These are phyloP conservation scores for Drosophila rhopaloa DNA, from an alignment of 1,140 invertebrate species.

Conservation along the genomic window DNA sequence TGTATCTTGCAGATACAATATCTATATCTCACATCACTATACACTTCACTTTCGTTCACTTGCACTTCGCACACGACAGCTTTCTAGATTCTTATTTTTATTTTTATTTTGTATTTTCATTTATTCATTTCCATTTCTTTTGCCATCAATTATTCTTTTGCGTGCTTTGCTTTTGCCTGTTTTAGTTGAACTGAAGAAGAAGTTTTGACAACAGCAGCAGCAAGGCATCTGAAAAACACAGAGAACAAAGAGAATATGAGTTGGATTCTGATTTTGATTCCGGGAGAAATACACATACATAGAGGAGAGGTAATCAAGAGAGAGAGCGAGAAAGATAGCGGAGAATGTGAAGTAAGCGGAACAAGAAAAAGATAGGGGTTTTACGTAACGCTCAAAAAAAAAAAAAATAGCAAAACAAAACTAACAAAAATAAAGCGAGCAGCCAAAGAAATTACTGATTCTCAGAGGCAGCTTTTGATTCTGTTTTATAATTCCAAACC, in stretches of 20 bases:
- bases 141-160: conserved; percentile 3
- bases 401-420: conserved; percentile 7
- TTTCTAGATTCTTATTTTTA: too few species aligned
- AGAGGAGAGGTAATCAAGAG: conserved; percentile 1
- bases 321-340: conserved; percentile 13
- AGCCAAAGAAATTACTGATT: conserved; percentile 58
- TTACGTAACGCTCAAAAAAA: conserved; percentile 55
- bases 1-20: conserved; percentile 21
- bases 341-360: conserved; percentile 43
- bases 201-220: conserved; percentile 56
- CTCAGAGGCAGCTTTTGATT: conserved; percentile 76
- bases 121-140: conserved; percentile 13
- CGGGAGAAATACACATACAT: conserved; percentile 5
- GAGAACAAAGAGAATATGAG: conserved; percentile 44
- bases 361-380: conserved; percentile 51
- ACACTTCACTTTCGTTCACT: conserved; percentile 17
- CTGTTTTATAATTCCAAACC: conserved; percentile 77
- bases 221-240: conserved; percentile 56
- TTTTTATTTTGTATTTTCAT: background rate
- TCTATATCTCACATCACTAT: conserved; percentile 30
- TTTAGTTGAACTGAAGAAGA: conserved; percentile 48
- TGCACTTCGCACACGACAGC: background rate
- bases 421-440: conserved; percentile 16
- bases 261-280: conserved; percentile 35
- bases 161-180: conserved; percentile 41